Base-by-base conservation (phyloP, 2,797 vertebrate genomes). In the Apodemus agrarius region DNA sequence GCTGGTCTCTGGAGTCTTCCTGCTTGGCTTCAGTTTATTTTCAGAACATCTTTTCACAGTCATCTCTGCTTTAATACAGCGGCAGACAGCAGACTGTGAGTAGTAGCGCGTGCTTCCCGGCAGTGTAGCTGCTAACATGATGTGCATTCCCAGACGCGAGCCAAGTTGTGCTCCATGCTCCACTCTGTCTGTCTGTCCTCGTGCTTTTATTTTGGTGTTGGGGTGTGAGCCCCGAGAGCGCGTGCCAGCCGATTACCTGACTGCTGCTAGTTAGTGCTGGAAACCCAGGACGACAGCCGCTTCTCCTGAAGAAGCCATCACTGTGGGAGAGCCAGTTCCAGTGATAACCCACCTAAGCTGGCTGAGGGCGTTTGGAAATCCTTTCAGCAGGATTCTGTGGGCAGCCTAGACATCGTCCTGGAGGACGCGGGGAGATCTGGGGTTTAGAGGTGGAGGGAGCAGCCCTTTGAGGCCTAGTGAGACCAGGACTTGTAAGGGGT, bases 111-210 rank as follows among this genome's bases (percentile, higher is more conserved):
- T 84, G 69, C 61, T 63, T 95, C 40, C 65, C 65, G 46, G 85
- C 69, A 40, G 0, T 29, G 22, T 94, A 65, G 65, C 87, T 94
- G 88, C 63, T 88, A 79, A 76, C 76, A 19, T 22, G 89, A 85
- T 91, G 78, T 57, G 67, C 90, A 74, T 85, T 93, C 84, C 76
- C 95, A 90, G 84, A 29, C 11, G 4, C 1, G 78, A 94, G 95
- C 90, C 93, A 52, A 61, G 78, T 92, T 85, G 90, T 78, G 59
- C 95, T 93, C 24, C 22, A 34, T 78, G 59, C 95, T 93, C 24
- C 22, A 34, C 93, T 75, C 92, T 88, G 83, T 46, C 49, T 91
- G 69, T 88, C 93, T 92, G 67, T 93, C 52, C 84, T 81, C 9
- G 0, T 90, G 65, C 22, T 21, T 26, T 83, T 89, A 59, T 79